Evolutionary conservation across 2,113 vertebrate genomes (phyloP).

Genomic region (Toxostoma redivivum): DNA sequence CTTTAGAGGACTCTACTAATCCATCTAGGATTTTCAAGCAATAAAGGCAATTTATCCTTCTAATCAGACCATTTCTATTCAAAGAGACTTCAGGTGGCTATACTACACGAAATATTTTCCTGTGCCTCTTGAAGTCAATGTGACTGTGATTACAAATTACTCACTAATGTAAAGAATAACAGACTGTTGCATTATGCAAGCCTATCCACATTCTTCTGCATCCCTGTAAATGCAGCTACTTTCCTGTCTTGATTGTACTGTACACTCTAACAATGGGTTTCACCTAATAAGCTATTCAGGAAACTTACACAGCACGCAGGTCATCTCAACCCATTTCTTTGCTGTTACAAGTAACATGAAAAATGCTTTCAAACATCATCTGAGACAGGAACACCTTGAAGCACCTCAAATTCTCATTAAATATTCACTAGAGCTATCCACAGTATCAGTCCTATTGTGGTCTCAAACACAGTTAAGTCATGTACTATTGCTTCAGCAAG

Average conservation of each 20-base stretch:
- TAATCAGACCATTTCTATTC: neutral
- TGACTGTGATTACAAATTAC: neutral
- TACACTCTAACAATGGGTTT: neutral
- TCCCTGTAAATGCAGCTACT: neutral
- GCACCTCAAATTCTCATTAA: conserved; percentile 2
- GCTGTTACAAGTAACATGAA: conserved; percentile 42
- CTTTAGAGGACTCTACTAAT: neutral
- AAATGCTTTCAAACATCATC: conserved; percentile 46
- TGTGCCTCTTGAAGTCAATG: neutral
- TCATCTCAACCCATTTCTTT: neutral
- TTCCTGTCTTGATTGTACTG: neutral
- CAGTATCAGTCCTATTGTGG: neutral
- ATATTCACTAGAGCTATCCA: conserved; percentile 1
- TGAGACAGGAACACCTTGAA: conserved; percentile 1
- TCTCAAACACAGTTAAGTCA: conserved; percentile 9
- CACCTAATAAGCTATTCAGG: conserved; percentile 10
- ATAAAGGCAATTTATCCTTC: neutral
- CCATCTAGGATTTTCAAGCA: neutral
- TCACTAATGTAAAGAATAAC: neutral
- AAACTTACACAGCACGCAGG: neutral
- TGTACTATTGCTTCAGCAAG: neutral
- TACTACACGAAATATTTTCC: neutral
- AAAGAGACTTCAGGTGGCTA: neutral
- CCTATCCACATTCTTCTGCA: neutral
- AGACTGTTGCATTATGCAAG: conserved; percentile 51